Conservation (phyloP, 2,113 vertebrate genomes). For the Galbula dea region DNA sequence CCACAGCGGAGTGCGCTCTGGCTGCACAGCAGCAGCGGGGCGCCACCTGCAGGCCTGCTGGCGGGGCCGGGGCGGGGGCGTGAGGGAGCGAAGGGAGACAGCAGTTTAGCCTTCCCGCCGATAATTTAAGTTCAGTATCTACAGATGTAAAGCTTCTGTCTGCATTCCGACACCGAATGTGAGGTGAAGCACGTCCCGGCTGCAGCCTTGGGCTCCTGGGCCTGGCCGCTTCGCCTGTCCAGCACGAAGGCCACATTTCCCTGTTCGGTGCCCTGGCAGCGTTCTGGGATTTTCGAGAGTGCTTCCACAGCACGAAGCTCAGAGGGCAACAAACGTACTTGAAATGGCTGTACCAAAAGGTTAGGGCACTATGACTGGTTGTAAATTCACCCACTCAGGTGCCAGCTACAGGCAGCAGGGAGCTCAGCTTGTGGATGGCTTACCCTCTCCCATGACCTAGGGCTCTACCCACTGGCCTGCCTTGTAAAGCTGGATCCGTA, state of each 20-base stretch:
- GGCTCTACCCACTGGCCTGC: not conserved
- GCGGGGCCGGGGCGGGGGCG: too few species aligned
- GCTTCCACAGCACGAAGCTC: fast-evolving
- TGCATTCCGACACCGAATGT: fast-evolving
- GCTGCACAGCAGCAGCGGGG: not conserved
- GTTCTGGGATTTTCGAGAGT: too few species aligned
- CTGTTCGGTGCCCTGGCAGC: fast-evolving
- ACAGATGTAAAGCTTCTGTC: fast-evolving
- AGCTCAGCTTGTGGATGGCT: not conserved
- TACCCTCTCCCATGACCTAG: fast-evolving
- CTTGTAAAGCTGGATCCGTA: not conserved
- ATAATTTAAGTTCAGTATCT: fast-evolving
- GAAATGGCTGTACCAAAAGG: fast-evolving
- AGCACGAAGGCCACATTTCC: fast-evolving
- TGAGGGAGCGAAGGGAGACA: fast-evolving
- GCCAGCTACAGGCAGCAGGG: not conserved
- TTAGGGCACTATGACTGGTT: not conserved
- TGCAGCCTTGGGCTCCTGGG: too few species aligned
- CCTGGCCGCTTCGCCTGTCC: not conserved
- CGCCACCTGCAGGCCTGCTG: not conserved
- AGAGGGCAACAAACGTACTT: not conserved
- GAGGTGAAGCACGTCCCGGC: fast-evolving
- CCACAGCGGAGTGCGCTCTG: too few species aligned
- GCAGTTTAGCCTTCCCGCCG: fast-evolving
- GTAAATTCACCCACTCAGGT: fast-evolving